These are phyloP conservation scores for Oncorhynchus gorbuscha DNA, from an alignment of 2,113 vertebrate genomes.

Conservation along the genomic window DNA sequence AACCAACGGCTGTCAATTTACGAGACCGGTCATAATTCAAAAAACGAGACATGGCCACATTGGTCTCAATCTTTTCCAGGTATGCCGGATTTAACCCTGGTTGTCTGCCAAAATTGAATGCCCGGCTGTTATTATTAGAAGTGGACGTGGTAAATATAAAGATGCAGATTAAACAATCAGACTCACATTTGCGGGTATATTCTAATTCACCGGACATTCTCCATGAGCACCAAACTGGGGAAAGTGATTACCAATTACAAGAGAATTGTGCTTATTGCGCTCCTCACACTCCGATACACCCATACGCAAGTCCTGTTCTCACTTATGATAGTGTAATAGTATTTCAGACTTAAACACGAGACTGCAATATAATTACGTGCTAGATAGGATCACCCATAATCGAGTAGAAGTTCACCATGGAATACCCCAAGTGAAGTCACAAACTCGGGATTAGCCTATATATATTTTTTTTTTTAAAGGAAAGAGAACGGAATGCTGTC, in stretches of 20 bases:
- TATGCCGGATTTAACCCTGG: slow-evolving; percentile 5
- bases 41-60: not conserved
- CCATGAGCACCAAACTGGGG: too few relatives aligned
- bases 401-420: slow-evolving; percentile 66
- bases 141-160: not conserved
- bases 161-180: not conserved
- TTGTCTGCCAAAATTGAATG: not conserved
- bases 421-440: slow-evolving; percentile 59
- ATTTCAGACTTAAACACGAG: slow-evolving; percentile 42
- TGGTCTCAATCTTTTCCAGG: slow-evolving; percentile 27
- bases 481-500: slow-evolving; percentile 4
- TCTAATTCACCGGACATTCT: not conserved
- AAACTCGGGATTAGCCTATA: slow-evolving; percentile 28
- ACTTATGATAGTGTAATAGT: not conserved
- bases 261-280: too few relatives aligned
- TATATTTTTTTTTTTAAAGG: slow-evolving; percentile 22
- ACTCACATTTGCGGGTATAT: not conserved
- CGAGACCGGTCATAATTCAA: too few relatives aligned
- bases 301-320: too few relatives aligned
- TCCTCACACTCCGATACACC: too few relatives aligned
- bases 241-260: too few relatives aligned
- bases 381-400: slow-evolving; percentile 59
- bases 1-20: too few relatives aligned
- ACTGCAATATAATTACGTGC: slow-evolving; percentile 48
- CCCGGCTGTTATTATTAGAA: not conserved